phyloP scores from a whole-genome alignment of 2,888 invertebrate species.

The Nomada fucata region DNA sequence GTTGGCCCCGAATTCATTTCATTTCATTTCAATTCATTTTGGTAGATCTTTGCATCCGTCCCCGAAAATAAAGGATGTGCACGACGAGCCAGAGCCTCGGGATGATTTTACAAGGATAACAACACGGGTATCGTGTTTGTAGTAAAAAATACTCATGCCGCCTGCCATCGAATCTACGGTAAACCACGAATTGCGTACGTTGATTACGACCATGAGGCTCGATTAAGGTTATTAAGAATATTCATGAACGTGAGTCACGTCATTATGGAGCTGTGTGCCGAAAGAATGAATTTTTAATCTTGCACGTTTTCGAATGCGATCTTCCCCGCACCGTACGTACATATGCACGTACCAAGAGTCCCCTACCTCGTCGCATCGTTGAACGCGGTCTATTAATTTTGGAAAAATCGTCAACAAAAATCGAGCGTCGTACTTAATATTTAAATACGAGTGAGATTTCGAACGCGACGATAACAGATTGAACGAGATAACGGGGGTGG shows the following conservation, averaged over 20 bases:
- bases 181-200: constrained; percentile 41
- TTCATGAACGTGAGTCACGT: constrained; percentile 71
- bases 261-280: constrained; percentile 41
- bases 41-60: neutral
- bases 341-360: no score
- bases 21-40: no score
- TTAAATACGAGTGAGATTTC: neutral
- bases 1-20: neutral
- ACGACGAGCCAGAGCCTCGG: no score
- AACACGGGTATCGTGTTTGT: constrained; percentile 2
- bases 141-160: constrained; percentile 5
- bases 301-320: neutral
- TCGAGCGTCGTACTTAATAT: neutral
- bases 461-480: neutral
- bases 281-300: constrained; percentile 63
- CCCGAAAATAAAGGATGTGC: neutral
- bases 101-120: neutral
- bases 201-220: constrained; percentile 67
- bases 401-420: no score
- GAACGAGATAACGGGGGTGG: neutral
- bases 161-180: constrained; percentile 21
- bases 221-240: constrained; percentile 74
- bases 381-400: no score
- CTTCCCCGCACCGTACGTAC: neutral
- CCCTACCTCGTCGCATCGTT: neutral